phyloP scores from a whole-genome alignment of 2,113 vertebrate species.

The Oryzias melastigma region DNA sequence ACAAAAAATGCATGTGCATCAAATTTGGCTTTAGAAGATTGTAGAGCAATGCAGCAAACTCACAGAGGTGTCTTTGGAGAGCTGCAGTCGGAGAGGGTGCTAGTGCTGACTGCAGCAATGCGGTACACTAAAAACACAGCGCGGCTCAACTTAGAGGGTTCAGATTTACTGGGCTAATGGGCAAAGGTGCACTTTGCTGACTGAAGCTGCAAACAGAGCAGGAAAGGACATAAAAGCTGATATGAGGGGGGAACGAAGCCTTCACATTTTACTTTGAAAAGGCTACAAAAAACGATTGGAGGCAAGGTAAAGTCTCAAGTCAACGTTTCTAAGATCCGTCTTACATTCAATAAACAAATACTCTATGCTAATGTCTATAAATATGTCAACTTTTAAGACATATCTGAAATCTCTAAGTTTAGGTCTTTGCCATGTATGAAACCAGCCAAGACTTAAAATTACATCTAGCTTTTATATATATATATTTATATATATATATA shows the following conservation, averaged over 20 bases:
- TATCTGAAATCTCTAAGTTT: too few relatives aligned
- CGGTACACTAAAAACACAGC: conserved; percentile 61
- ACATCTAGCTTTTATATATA: too few relatives aligned
- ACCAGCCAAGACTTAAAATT: too few relatives aligned
- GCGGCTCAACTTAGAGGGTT: conserved; percentile 60
- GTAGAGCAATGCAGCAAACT: conserved; percentile 58
- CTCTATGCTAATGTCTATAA: too few relatives aligned
- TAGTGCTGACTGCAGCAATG: conserved; percentile 75
- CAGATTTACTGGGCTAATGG: conserved; percentile 69
- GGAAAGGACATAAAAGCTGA: conserved; percentile 10
- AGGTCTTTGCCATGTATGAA: too few relatives aligned
- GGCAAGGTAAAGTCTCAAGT: too few relatives aligned
- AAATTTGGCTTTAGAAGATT: conserved; percentile 6
- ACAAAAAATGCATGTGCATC: conserved; percentile 12
- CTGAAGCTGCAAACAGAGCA: conserved; percentile 52
- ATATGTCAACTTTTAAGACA: too few relatives aligned
- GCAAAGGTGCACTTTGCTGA: conserved; percentile 64
- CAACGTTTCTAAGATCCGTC: too few relatives aligned
- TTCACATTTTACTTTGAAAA: too few relatives aligned
- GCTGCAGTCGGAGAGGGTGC: conserved; percentile 51
- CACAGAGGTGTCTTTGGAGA: conserved; percentile 45
- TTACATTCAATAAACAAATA: too few relatives aligned
- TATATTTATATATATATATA: too few relatives aligned
- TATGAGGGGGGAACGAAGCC: not conserved
- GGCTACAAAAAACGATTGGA: too few relatives aligned